Percentiles rank a stretch among this genome's conserved stretches.
phyloP scores from a whole-genome alignment of 2,888 invertebrate species.

The Stictocephala bisonia region DNA sequence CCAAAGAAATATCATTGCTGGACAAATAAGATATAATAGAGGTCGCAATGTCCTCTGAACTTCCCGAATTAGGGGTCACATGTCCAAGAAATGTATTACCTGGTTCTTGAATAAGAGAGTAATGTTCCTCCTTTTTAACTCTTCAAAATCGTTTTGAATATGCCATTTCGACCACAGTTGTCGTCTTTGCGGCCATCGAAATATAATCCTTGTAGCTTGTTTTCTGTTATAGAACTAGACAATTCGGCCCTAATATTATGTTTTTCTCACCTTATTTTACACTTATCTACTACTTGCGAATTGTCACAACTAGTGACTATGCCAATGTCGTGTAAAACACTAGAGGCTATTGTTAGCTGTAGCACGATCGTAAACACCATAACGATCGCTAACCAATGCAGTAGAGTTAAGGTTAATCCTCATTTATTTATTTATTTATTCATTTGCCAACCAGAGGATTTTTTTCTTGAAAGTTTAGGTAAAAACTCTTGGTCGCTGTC shows the following conservation, averaged over 20 bases:
- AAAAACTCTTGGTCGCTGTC: background rate
- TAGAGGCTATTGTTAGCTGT: conserved; percentile 38
- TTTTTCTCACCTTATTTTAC: conserved; percentile 34
- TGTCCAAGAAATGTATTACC: conserved; percentile 17
- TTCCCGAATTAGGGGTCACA: conserved; percentile 20
- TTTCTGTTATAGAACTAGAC: conserved; percentile 24
- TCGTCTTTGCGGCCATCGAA: conserved; percentile 25
- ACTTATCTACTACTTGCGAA: conserved; percentile 31
- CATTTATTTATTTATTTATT: too few relatives aligned
- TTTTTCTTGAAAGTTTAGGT: background rate
- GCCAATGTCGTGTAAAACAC: conserved; percentile 40
- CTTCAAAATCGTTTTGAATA: conserved; percentile 25
- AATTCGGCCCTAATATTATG: conserved; percentile 1
- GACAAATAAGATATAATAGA: conserved; percentile 33
- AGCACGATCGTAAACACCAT: conserved; percentile 43
- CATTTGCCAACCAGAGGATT: conserved; percentile 23
- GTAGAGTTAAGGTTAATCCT: conserved; percentile 11
- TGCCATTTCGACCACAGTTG: conserved; percentile 12
- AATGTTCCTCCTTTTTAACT: conserved; percentile 33
- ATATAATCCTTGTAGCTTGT: conserved; percentile 10
- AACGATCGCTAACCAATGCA: conserved; percentile 31
- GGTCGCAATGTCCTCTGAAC: conserved; percentile 18
- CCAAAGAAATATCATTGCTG: conserved; percentile 52
- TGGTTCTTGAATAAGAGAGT: conserved; percentile 23
- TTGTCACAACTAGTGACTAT: conserved; percentile 21